Conservation (phyloP, 2,797 vertebrate species). For the Morus bassanus region DNA sequence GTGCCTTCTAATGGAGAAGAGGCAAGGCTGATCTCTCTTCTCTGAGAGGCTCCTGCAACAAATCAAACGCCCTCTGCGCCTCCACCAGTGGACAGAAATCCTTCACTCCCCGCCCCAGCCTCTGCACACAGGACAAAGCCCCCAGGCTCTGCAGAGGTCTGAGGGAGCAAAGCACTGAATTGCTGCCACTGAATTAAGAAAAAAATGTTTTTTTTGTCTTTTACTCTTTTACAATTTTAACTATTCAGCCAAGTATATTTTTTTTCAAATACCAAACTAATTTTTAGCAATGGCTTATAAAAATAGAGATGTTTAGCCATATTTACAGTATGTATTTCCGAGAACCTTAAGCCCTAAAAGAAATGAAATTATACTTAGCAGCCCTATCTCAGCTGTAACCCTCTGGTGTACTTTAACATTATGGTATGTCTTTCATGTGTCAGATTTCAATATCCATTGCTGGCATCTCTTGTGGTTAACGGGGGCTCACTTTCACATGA, state of each 20-base stretch:
- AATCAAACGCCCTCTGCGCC: fast-evolving
- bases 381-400: background rate
- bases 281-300: background rate
- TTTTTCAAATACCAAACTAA: background rate
- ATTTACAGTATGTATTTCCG: background rate
- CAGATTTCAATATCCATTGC: background rate
- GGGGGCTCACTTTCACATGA: background rate
- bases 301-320: background rate
- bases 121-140: fast-evolving
- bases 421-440: background rate
- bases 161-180: background rate
- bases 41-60: background rate
- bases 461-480: background rate
- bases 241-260: background rate
- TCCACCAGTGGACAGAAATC: fast-evolving
- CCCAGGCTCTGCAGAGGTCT: background rate
- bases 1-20: slow-evolving; percentile 64
- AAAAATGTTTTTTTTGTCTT: background rate
- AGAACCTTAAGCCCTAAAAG: background rate
- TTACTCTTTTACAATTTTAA: background rate
- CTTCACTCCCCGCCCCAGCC: background rate
- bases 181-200: background rate
- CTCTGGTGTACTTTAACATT: background rate
- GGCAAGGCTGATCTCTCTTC: background rate
- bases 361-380: background rate